Conservation (phyloP, 1,140 invertebrate species). For the Holcopasites calliopsidis region DNA sequence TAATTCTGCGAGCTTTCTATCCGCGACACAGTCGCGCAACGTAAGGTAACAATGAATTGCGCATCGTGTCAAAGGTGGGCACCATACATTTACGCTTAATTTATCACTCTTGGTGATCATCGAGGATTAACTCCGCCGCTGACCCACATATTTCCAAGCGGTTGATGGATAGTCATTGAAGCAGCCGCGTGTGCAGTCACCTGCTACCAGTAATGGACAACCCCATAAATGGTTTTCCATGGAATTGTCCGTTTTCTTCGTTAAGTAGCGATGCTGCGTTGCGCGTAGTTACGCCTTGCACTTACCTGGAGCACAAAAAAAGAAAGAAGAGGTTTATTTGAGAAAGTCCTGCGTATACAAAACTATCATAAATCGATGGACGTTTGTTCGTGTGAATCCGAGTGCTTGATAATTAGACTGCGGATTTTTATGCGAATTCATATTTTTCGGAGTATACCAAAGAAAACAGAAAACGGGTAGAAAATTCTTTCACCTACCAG, state of each 20-base stretch:
- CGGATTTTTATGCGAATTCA: too few species aligned
- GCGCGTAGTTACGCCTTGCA: conserved; percentile 22
- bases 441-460: too few species aligned
- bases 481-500: too few species aligned
- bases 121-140: conserved; percentile 40
- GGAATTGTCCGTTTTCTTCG: conserved; percentile 9
- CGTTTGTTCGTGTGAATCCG: not conserved
- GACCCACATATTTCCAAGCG: conserved; percentile 59
- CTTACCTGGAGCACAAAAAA: conserved; percentile 28
- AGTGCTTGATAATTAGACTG: not conserved
- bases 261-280: not conserved
- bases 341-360: not conserved
- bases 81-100: conserved; percentile 44
- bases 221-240: conserved; percentile 52
- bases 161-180: conserved; percentile 61
- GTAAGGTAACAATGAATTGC: conserved; percentile 34
- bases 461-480: too few species aligned
- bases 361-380: not conserved
- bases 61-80: conserved; percentile 22
- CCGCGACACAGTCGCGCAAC: not conserved
- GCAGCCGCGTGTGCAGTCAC: conserved; percentile 53
- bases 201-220: conserved; percentile 60
- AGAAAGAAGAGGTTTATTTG: not conserved
- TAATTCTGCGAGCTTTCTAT: not conserved
- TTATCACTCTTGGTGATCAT: conserved; percentile 42